These are phyloP conservation scores for Columbina picui DNA, from an alignment of 2,113 vertebrate species.

Conservation along the genomic window DNA sequence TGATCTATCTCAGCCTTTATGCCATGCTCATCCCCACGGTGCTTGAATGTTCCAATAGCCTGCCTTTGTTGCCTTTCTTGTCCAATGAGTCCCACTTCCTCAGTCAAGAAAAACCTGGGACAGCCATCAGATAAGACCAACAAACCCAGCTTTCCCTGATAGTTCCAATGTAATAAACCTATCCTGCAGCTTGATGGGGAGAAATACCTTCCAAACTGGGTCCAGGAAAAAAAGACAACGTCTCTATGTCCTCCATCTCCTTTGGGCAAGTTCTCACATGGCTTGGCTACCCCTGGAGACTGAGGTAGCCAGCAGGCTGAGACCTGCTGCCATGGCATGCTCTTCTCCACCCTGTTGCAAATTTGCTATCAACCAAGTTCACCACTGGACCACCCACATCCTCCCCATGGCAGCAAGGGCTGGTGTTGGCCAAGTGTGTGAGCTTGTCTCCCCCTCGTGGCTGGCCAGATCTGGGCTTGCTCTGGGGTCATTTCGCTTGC, in stretches of 20 bases:
- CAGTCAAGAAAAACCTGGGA: neutral
- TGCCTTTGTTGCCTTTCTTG: neutral
- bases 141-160: neutral
- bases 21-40: accelerated
- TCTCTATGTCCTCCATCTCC: neutral
- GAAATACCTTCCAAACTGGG: neutral
- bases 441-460: slow-evolving; percentile 24
- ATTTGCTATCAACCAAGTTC: neutral
- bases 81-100: neutral
- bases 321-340: neutral
- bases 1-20: neutral
- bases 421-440: neutral
- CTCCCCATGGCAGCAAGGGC: neutral
- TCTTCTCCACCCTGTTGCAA: neutral
- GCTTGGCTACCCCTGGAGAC: neutral
- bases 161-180: neutral
- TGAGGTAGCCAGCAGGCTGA: neutral
- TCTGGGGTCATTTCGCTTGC: neutral
- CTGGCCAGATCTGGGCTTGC: neutral
- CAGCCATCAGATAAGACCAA: neutral
- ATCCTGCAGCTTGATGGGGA: neutral
- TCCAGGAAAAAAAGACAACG: neutral
- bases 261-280: neutral
- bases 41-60: neutral
- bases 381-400: neutral